Percentiles rank a stretch among this genome's conserved stretches.
Conservation (phyloP, 2,113 vertebrate genomes). For the Apodemus speciosus region DNA sequence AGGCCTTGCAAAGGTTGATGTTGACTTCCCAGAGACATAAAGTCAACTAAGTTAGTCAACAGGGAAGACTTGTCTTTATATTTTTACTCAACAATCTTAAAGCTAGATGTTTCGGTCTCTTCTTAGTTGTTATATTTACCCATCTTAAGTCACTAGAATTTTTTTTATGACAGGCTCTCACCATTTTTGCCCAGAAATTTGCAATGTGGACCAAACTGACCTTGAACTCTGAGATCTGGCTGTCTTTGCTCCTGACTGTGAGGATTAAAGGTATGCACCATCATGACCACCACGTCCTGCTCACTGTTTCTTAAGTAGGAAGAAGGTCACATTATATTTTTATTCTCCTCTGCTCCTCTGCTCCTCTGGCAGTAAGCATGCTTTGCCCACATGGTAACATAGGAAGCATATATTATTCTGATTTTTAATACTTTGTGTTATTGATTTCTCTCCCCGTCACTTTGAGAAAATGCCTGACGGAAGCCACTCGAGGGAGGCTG, state of each 20-base stretch:
- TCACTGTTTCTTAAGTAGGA: not conserved
- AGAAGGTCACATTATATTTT: not conserved
- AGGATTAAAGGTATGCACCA: not conserved
- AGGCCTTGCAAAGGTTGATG: slow-evolving; percentile 11
- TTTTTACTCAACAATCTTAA: not conserved
- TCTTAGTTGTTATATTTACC: not conserved
- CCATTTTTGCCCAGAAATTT: not conserved
- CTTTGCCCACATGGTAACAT: slow-evolving; percentile 16
- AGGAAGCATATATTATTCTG: not conserved
- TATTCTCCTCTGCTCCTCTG: not conserved
- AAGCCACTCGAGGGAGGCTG: not conserved
- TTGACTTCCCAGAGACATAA: not conserved
- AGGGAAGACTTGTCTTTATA: not conserved
- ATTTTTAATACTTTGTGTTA: not conserved
- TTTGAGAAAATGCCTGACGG: too few species aligned
- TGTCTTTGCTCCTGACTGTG: not conserved
- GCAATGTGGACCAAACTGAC: not conserved
- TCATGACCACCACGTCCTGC: not conserved
- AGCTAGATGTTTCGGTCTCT: not conserved
- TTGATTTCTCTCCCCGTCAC: not conserved
- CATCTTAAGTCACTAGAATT: not conserved
- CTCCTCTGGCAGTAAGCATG: not conserved
- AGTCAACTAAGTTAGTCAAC: not conserved
- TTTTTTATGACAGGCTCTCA: not conserved
- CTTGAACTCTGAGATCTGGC: not conserved